Evolutionary conservation across 2,113 vertebrate genomes (phyloP).

Genomic region (Clarias batrachus): DNA sequence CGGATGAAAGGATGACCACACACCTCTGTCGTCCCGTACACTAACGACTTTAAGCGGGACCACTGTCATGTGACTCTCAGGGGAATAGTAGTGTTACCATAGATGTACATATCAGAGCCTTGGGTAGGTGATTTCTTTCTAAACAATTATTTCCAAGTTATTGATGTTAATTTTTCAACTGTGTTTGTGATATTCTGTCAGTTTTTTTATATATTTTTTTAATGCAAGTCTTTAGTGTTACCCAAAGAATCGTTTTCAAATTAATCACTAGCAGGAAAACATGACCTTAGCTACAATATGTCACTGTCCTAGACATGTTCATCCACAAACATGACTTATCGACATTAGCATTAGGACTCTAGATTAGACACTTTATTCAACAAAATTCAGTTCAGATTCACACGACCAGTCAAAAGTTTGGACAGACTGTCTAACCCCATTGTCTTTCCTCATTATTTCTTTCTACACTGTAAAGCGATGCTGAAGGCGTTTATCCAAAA

Average conservation of each 20-base stretch:
- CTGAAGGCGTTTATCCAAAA: too few relatives aligned
- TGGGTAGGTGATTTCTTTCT: neutral
- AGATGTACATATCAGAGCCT: neutral
- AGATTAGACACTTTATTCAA: neutral
- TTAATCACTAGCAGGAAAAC: neutral
- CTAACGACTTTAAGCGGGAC: conserved; percentile 80
- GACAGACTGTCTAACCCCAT: too few relatives aligned
- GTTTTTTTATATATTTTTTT: neutral
- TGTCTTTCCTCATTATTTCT: too few relatives aligned
- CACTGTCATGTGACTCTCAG: conserved; percentile 56
- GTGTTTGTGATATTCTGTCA: neutral
- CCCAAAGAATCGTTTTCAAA: neutral
- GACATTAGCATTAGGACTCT: neutral
- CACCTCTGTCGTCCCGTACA: conserved; percentile 74
- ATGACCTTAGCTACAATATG: too few relatives aligned
- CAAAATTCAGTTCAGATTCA: neutral
- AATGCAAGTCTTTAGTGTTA: neutral
- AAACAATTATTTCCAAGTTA: neutral
- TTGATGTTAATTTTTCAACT: neutral
- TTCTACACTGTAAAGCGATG: too few relatives aligned
- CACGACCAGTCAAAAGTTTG: too few relatives aligned
- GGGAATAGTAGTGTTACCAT: conserved; percentile 46
- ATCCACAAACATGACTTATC: too few relatives aligned
- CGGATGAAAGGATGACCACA: conserved; percentile 78
- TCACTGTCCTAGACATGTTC: neutral